A percentile compares a stretch with the other conserved stretches of the same genome.
Evolutionary conservation across 2,797 vertebrate genomes (phyloP).

Genomic region (Echiichthys vipera): DNA sequence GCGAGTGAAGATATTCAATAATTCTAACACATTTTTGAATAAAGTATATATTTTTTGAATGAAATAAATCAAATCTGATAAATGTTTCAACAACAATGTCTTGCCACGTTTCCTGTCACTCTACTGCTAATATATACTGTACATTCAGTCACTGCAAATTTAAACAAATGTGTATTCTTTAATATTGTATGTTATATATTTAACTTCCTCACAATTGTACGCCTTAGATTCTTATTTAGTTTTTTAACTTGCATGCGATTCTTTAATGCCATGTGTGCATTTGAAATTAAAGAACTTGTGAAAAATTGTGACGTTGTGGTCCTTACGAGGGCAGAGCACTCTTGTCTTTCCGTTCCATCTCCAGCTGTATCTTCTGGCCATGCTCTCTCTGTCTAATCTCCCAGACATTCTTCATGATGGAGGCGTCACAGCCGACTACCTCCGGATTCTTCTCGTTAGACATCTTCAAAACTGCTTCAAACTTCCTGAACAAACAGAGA

Average conservation of each 20-base stretch:
- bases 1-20: not conserved
- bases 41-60: not conserved
- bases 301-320: too few relatives aligned
- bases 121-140: not conserved
- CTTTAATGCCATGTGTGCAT: too few relatives aligned
- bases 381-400: conserved; percentile 70
- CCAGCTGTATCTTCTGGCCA: conserved; percentile 48
- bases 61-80: not conserved
- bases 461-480: conserved; percentile 51
- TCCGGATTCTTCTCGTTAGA: conserved; percentile 63
- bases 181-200: too few relatives aligned
- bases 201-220: too few relatives aligned
- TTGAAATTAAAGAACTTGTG: too few relatives aligned
- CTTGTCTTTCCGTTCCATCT: conserved; percentile 51
- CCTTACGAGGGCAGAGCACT: conserved; percentile 71
- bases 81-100: not conserved
- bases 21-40: accelerated
- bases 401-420: conserved; percentile 80
- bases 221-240: too few relatives aligned
- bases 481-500: conserved; percentile 22
- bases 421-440: conserved; percentile 64
- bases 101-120: not conserved
- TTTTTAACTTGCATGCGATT: too few relatives aligned
- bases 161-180: too few relatives aligned
- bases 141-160: too few relatives aligned